These are phyloP conservation scores for Ophioderma brevispina DNA, from an alignment of 35 echinoderm and acorn worm species.

Conservation along the genomic window DNA sequence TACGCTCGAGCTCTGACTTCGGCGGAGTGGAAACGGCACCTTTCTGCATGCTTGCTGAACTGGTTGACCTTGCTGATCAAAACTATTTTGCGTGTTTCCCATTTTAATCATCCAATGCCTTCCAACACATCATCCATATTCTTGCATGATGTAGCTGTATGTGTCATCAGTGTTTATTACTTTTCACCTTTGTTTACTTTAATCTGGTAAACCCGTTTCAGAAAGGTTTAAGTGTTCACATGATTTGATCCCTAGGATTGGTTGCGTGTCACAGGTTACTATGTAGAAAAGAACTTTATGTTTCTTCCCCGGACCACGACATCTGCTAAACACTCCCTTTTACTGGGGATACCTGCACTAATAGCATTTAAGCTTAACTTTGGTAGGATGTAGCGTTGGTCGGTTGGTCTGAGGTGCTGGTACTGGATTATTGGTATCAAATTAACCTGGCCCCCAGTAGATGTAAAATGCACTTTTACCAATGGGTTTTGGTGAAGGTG, in stretches of 20 bases:
- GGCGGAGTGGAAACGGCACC: constrained; percentile 51
- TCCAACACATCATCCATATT: not conserved
- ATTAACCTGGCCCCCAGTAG: too few species aligned
- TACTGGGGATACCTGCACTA: too few species aligned
- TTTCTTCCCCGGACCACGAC: too few species aligned
- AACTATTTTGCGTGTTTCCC: not conserved
- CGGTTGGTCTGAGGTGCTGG: too few species aligned
- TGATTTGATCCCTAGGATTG: constrained; percentile 5
- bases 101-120: not conserved
- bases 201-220: not conserved
- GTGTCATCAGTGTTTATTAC: not conserved
- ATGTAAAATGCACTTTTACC: too few species aligned
- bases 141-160: not conserved
- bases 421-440: too few species aligned
- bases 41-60: constrained; percentile 44
- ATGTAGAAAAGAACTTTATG: not conserved
- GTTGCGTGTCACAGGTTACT: not conserved
- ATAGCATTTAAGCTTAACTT: too few species aligned
- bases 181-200: not conserved
- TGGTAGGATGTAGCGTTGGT: too few species aligned
- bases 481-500: too few species aligned
- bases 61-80: constrained; percentile 22
- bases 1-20: constrained; percentile 55
- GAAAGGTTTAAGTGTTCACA: constrained; percentile 16
- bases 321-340: too few species aligned